Evolutionary conservation across 2,888 invertebrate species (phyloP).

Genomic region (Parnassius apollo): DNA sequence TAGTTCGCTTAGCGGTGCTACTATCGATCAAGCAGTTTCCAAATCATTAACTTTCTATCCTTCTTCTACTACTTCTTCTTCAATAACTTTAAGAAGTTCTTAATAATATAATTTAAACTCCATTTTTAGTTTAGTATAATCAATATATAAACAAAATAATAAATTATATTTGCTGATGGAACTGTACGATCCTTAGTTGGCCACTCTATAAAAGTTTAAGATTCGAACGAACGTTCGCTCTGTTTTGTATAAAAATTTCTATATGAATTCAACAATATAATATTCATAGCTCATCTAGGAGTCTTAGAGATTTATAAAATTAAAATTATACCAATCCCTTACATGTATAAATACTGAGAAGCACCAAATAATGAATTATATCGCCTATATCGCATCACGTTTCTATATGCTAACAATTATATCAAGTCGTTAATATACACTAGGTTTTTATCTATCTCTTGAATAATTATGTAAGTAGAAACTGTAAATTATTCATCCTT

Average conservation of each 20-base stretch:
- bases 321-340: constrained; percentile 45
- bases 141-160: constrained; percentile 3
- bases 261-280: constrained; percentile 56
- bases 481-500: constrained; percentile 74
- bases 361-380: constrained; percentile 64
- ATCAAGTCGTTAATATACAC: constrained; percentile 58
- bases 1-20: constrained; percentile 74
- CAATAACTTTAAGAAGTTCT: constrained; percentile 26
- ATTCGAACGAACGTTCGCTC: constrained; percentile 51
- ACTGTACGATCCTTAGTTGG: constrained; percentile 61
- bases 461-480: constrained; percentile 59
- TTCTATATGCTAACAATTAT: constrained; percentile 45
- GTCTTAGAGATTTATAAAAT: constrained; percentile 44
- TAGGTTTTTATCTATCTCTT: constrained; percentile 76
- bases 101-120: constrained; percentile 15
- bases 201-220: constrained; percentile 61
- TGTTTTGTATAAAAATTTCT: constrained; percentile 43
- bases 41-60: constrained; percentile 20
- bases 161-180: constrained; percentile 28
- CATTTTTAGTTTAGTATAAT: constrained; percentile 25
- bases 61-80: constrained; percentile 27
- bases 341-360: constrained; percentile 47
- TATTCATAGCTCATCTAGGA: constrained; percentile 50
- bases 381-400: constrained; percentile 49
- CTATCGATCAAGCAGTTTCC: constrained; percentile 45